These are phyloP conservation scores for Drosophila saltans DNA, from an alignment of 1,140 invertebrate genomes.

Conservation along the genomic window DNA sequence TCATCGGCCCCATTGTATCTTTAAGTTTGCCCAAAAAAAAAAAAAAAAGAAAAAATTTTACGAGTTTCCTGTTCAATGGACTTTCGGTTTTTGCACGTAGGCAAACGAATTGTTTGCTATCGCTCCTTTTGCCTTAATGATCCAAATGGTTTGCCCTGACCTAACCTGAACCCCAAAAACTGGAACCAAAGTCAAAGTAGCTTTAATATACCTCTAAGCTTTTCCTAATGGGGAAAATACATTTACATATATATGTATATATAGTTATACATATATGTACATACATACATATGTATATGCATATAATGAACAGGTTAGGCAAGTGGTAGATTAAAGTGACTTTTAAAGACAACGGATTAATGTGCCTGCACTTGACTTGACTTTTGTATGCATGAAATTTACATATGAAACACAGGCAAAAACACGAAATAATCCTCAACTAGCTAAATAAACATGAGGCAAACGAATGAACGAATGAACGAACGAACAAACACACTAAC, in stretches of 20 bases:
- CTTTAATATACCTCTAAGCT: conserved; percentile 15
- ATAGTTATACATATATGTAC: not conserved
- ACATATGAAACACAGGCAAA: not conserved
- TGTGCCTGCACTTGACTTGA: conserved; percentile 9
- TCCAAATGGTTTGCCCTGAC: conserved; percentile 9
- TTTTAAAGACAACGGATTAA: conserved; percentile 12
- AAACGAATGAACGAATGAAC: conserved; percentile 17
- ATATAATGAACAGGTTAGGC: not conserved
- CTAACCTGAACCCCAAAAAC: conserved; percentile 11
- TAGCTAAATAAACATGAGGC: conserved; percentile 45
- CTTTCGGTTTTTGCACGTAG: conserved; percentile 41
- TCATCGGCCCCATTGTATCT: conserved; percentile 42
- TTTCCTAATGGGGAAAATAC: conserved; percentile 17
- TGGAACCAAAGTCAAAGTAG: conserved; percentile 9
- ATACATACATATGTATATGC: not conserved
- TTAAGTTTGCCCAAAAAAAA: conserved; percentile 28
- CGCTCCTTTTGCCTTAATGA: conserved; percentile 18
- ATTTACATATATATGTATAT: not conserved
- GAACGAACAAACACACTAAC: not conserved
- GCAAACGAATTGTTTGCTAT: conserved; percentile 32
- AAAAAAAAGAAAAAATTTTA: conserved; percentile 40
- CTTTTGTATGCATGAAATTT: conserved; percentile 12
- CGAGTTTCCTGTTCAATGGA: conserved; percentile 73
- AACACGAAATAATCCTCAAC: conserved; percentile 10
- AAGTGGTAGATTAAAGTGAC: conserved; percentile 3